phyloP scores from a whole-genome alignment of 1,140 invertebrate genomes.

The Drosophila ambigua region DNA sequence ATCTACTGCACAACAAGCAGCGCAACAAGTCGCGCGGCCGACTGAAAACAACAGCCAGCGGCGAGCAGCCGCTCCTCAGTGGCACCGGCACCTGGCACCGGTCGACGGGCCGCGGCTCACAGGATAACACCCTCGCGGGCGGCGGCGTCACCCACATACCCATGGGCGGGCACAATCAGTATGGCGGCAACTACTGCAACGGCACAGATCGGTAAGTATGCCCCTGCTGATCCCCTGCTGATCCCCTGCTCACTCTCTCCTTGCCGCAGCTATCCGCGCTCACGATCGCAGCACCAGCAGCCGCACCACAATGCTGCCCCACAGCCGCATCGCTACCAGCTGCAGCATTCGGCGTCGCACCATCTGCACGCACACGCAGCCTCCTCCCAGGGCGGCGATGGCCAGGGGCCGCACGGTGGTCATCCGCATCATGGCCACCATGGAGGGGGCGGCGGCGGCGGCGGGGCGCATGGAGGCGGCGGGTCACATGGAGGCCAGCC shows the following conservation, averaged over 20 bases:
- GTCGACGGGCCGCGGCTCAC: slow-evolving; percentile 74
- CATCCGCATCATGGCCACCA: slow-evolving; percentile 63
- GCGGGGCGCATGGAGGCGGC: slow-evolving; percentile 5
- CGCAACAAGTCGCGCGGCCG: slow-evolving; percentile 87
- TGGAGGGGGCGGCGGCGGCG: slow-evolving; percentile 32
- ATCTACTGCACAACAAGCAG: slow-evolving; percentile 87
- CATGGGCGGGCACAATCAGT: slow-evolving; percentile 72
- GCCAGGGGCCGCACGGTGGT: slow-evolving; percentile 54
- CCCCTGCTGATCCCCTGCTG: no score
- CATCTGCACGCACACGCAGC: slow-evolving; percentile 70
- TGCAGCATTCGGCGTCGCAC: slow-evolving; percentile 75
- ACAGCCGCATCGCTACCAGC: slow-evolving; percentile 63
- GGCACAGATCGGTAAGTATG: slow-evolving; percentile 81
- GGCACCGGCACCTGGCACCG: slow-evolving; percentile 77
- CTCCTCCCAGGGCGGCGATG: slow-evolving; percentile 47
- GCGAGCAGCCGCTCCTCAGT: slow-evolving; percentile 72
- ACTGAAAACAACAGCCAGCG: slow-evolving; percentile 85
- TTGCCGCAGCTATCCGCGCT: slow-evolving; percentile 65
- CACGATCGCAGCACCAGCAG: slow-evolving; percentile 69
- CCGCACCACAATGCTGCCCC: slow-evolving; percentile 64
- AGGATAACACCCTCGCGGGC: slow-evolving; percentile 79
- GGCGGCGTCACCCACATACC: slow-evolving; percentile 54
- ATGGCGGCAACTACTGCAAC: slow-evolving; percentile 82
- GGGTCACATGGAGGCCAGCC: slow-evolving; percentile 27
- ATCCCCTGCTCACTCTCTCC: no score